Conservation (phyloP, 1,140 invertebrate species). For the Pogonomyrmex barbatus region DNA sequence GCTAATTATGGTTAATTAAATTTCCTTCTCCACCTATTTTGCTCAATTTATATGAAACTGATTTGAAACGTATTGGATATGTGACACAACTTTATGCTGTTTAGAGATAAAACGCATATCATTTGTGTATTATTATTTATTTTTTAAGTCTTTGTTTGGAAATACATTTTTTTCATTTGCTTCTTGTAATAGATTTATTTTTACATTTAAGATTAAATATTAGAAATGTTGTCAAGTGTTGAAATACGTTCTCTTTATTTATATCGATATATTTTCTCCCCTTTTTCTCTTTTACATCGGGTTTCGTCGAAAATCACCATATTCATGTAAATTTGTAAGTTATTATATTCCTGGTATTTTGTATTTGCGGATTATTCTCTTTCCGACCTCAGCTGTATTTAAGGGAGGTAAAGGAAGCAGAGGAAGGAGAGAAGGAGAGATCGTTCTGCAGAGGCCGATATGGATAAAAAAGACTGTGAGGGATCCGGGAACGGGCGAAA, state of each 20-base stretch:
- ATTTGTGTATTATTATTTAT: not conserved
- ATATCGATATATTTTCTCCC: not conserved
- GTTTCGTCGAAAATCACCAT: not conserved
- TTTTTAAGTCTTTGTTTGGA: not conserved
- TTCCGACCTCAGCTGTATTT: not conserved
- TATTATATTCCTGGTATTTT: not conserved
- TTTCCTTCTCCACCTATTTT: not conserved
- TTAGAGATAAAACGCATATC: not conserved
- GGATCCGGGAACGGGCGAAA: not conserved
- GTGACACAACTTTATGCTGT: not conserved
- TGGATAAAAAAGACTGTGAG: conserved; percentile 14
- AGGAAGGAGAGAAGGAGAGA: conserved; percentile 15
- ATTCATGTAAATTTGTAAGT: conserved; percentile 1
- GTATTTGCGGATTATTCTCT: conserved; percentile 22
- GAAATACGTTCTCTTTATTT: not conserved
- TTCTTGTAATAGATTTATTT: not conserved
- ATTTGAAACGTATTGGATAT: conserved; percentile 3
- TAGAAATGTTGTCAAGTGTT: not conserved
- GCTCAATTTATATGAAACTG: not conserved
- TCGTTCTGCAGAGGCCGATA: not conserved
- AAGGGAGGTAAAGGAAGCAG: not conserved
- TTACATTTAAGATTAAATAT: not conserved
- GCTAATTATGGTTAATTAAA: conserved; percentile 51
- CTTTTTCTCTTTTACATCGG: not conserved
- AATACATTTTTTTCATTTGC: not conserved